Conservation (phyloP, 2,797 vertebrate species). For the Echeneis naucrates region DNA sequence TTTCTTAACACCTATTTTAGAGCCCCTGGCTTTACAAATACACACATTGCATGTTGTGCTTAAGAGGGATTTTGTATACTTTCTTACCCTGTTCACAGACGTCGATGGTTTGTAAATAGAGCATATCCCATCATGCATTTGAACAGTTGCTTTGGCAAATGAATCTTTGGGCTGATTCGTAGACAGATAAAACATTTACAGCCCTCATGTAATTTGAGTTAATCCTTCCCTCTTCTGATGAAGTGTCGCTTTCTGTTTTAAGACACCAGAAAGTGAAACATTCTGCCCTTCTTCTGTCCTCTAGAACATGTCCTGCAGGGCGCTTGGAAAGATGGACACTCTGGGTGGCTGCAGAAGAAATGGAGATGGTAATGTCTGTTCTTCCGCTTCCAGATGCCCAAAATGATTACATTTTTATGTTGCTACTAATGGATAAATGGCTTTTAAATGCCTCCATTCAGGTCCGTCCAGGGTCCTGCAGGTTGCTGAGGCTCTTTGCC, state of each 20-base stretch:
- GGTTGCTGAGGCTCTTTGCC: slow-evolving; percentile 58
- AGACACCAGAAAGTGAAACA: neutral
- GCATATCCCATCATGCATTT: neutral
- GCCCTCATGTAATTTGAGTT: neutral
- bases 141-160: neutral
- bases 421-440: neutral
- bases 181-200: neutral
- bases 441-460: slow-evolving; percentile 5
- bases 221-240: neutral
- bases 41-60: neutral
- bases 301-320: slow-evolving; percentile 76
- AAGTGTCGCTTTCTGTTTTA: neutral
- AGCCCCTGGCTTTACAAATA: neutral
- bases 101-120: neutral
- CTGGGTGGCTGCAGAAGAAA: slow-evolving; percentile 69
- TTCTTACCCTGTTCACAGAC: neutral
- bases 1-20: neutral
- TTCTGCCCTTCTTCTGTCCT: neutral
- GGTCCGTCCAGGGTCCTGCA: slow-evolving; percentile 58
- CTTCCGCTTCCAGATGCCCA: neutral
- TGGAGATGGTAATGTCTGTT: slow-evolving; percentile 68
- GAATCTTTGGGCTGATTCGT: neutral
- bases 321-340: slow-evolving; percentile 77
- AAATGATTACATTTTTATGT: neutral
- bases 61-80: too few species aligned